A percentile compares a stretch with the other conserved stretches of the same genome.
Evolutionary conservation across 2,113 vertebrate species (phyloP).

Genomic region (Cichladusa arquata): DNA sequence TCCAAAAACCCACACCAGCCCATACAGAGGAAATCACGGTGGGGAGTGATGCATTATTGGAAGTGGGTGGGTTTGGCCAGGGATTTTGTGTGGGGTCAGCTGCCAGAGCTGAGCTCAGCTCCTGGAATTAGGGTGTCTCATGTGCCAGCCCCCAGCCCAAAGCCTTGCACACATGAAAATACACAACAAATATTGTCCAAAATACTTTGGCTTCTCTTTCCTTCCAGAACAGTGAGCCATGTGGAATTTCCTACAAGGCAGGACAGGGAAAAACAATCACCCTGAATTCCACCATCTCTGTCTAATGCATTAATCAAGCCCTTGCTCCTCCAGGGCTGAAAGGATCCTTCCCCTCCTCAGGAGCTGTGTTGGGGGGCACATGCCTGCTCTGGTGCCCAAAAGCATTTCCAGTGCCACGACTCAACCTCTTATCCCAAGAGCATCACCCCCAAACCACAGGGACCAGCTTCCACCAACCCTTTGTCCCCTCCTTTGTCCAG

Average conservation of each 20-base stretch:
- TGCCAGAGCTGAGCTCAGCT: neutral
- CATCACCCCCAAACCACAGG: neutral
- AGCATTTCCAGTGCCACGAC: accelerated
- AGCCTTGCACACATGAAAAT: neutral
- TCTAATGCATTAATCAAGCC: neutral
- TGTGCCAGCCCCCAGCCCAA: accelerated
- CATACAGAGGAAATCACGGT: neutral
- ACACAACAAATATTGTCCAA: neutral
- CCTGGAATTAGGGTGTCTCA: neutral
- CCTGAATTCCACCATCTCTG: neutral
- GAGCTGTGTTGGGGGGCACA: neutral
- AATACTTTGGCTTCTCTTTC: neutral
- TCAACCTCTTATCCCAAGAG: neutral
- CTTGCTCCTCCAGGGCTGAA: neutral
- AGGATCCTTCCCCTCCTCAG: neutral
- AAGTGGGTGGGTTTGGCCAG: neutral
- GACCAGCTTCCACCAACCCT: neutral
- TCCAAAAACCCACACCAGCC: neutral
- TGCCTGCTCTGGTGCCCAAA: no score
- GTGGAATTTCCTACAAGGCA: neutral
- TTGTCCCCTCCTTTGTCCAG: neutral
- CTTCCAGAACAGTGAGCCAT: neutral
- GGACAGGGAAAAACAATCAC: neutral
- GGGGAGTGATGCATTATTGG: neutral
- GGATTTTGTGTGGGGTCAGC: neutral